Conservation (phyloP, 2,888 invertebrate genomes). For the Euplagia quadripunctaria region DNA sequence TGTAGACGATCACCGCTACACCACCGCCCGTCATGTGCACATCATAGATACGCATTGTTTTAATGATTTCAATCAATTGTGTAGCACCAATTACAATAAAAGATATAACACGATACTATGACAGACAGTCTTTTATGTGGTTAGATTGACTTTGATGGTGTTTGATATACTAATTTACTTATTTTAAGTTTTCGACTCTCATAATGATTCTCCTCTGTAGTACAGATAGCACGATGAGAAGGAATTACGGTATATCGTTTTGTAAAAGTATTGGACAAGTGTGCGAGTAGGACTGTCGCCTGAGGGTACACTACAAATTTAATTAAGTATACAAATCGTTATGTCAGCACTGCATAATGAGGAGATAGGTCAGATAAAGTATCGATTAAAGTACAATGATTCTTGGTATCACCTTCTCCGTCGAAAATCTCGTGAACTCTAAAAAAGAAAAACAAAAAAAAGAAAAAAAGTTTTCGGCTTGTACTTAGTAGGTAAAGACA, state of each 20-base stretch:
- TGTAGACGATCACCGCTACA: slow-evolving; percentile 76
- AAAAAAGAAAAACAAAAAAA: no score
- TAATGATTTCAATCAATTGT: not conserved
- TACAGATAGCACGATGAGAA: not conserved
- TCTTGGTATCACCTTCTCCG: no score
- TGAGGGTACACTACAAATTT: no score
- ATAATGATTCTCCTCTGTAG: not conserved
- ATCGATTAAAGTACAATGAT: no score
- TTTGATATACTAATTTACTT: not conserved
- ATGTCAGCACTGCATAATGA: no score
- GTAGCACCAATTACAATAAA: not conserved
- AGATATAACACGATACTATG: not conserved
- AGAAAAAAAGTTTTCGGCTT: no score
- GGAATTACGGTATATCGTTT: not conserved
- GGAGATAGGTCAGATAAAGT: no score
- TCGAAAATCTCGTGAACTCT: no score
- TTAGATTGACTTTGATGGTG: not conserved
- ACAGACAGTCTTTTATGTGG: not conserved
- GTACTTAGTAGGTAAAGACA: no score
- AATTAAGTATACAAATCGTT: no score
- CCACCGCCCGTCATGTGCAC: slow-evolving; percentile 5
- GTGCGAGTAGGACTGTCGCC: not conserved
- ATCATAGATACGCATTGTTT: slow-evolving; percentile 1
- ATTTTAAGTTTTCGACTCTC: not conserved
- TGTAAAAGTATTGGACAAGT: not conserved